These are phyloP conservation scores for Drosophila carrolli DNA, from an alignment of 1,140 invertebrate species.

Conservation along the genomic window DNA sequence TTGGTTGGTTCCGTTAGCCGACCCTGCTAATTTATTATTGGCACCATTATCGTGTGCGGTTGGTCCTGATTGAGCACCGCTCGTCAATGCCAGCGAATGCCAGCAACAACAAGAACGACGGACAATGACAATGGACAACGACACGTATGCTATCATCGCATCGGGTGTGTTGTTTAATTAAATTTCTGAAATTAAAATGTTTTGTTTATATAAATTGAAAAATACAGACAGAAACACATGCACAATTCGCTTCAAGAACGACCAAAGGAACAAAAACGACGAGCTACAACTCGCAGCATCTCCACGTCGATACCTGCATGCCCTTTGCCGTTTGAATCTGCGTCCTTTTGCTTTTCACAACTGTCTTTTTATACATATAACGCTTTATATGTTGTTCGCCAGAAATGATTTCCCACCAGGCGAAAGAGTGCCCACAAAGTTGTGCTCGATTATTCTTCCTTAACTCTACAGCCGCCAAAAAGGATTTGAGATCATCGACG, in stretches of 20 bases:
- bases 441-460: background rate
- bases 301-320: background rate
- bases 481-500: background rate
- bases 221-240: constrained; percentile 63
- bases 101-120: constrained; percentile 20
- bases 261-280: constrained; percentile 24
- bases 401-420: background rate
- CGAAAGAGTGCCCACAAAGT: background rate
- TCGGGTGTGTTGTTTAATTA: constrained; percentile 81
- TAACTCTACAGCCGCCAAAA: background rate
- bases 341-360: no score
- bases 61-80: constrained; percentile 32
- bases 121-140: constrained; percentile 14
- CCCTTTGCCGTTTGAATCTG: background rate
- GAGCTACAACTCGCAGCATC: background rate
- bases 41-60: constrained; percentile 25
- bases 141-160: constrained; percentile 58
- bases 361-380: background rate
- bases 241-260: constrained; percentile 51
- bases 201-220: constrained; percentile 85
- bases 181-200: constrained; percentile 84
- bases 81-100: constrained; percentile 30
- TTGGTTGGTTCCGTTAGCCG: background rate
- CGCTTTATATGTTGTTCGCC: background rate
- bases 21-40: constrained; percentile 48